Evolutionary conservation across 2,888 invertebrate species (phyloP), one percentile per base, ranked within the genome.

Genomic region (Rhodophaea formosa): DNA sequence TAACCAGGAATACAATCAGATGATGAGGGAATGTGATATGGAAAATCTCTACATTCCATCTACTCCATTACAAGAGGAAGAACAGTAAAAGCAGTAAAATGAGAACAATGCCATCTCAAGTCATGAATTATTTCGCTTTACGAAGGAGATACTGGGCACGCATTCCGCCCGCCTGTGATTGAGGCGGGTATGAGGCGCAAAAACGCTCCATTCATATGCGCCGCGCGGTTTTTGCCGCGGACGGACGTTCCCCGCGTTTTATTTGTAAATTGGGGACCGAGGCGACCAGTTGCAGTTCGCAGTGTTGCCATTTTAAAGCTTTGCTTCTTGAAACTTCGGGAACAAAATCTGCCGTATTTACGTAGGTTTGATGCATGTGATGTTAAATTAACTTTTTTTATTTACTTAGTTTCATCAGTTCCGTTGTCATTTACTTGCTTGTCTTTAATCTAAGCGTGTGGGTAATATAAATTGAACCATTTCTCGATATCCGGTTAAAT

Each of bases 161-260:
- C 51, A 51, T 51, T 35, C 51, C 66, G 74, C 79, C 47, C 16
- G 30, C n/a, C 51, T 66, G 75, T 74, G 79, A 78, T 77, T 75
- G 66, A 59, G 65, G 83, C 82, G 68, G 66, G 83, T 80, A 66
- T 79, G 86, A 84, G 67, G 74, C 61, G 66, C 64, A 88, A 88
- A 89, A 86, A 75, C 64, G 70, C 69, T 76, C 89, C 88, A 89
- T 88, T 89, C 85, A 89, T 88, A 89, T 88, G 88, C 89, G 80
- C 82, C 70, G 81, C 71, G 84, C 81, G 85, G 82, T 89, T 89
- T 88, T 89, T 88, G 87, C 80, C 1, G 60, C 68, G 71, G 82
- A 82, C 88, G 85, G 89, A 88, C 88, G 88, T 86, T 86, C 87
- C 84, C 80, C 79, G 85, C 82, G 86, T 84, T 87, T 87, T 88